These are phyloP conservation scores for Empidonax alnorum DNA, from an alignment of 2,113 vertebrate species.

Conservation along the genomic window DNA sequence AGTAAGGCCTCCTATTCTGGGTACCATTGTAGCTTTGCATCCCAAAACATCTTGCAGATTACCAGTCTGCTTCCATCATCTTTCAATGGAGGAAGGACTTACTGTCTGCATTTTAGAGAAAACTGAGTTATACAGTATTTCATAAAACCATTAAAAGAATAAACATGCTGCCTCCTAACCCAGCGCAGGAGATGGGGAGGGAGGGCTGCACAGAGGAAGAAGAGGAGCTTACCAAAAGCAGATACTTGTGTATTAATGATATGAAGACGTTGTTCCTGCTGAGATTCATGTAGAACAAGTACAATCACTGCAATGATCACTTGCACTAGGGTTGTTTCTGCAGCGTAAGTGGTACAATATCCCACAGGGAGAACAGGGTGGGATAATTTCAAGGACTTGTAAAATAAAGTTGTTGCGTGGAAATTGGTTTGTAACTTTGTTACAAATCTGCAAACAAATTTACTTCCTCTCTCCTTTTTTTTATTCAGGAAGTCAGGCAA, in stretches of 20 bases:
- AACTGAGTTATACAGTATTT: background rate
- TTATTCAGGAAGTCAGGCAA: slow-evolving; percentile 43
- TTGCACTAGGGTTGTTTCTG: background rate
- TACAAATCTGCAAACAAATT: background rate
- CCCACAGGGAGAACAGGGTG: background rate
- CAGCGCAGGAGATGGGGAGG: background rate
- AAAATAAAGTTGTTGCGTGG: background rate
- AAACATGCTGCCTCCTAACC: background rate
- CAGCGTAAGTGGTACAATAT: background rate
- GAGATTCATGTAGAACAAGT: background rate
- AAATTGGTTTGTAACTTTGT: background rate
- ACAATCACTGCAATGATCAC: background rate
- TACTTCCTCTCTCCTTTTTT: background rate
- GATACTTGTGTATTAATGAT: background rate
- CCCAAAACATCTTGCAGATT: background rate
- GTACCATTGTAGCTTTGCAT: background rate
- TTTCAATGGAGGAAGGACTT: background rate
- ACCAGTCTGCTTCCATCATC: background rate
- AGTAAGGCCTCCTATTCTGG: background rate
- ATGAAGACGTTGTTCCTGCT: background rate
- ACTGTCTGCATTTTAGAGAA: background rate
- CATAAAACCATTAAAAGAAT: background rate
- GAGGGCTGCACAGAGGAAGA: background rate
- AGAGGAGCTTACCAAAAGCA: background rate
- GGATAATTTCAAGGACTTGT: background rate